Percentiles rank a stretch among this genome's conserved stretches.
phyloP scores from a whole-genome alignment of 2,888 invertebrate genomes.

The Andrena camellia region DNA sequence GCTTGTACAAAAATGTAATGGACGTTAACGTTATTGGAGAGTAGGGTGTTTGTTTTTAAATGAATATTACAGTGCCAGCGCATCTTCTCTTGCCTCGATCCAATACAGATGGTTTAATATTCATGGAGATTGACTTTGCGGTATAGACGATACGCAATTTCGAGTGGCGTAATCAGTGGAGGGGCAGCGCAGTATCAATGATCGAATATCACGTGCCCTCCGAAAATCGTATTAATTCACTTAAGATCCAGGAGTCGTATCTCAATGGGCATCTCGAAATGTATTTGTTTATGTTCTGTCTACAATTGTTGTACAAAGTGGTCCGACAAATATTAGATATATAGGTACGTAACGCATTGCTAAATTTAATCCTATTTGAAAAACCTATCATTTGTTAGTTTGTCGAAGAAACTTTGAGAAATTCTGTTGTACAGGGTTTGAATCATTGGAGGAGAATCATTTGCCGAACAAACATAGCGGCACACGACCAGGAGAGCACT shows the following conservation, averaged over 20 bases:
- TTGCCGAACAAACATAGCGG: too few species aligned
- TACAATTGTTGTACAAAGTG: not conserved
- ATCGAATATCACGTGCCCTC: conserved; percentile 19
- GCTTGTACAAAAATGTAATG: too few species aligned
- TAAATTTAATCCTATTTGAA: too few species aligned
- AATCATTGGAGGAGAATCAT: too few species aligned
- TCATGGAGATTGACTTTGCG: conserved; percentile 63
- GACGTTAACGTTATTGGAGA: not conserved
- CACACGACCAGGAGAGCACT: too few species aligned
- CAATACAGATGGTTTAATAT: conserved; percentile 37
- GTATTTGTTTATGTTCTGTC: not conserved
- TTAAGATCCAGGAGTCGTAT: conserved; percentile 16
- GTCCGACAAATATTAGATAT: too few species aligned
- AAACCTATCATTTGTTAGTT: too few species aligned
- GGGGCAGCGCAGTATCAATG: conserved; percentile 39
- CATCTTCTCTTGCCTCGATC: conserved; percentile 43
- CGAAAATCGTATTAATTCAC: conserved; percentile 46
- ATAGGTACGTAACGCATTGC: too few species aligned
- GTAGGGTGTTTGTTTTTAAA: not conserved
- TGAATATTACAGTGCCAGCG: not conserved
- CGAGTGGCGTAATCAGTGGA: conserved; percentile 26
- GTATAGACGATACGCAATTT: conserved; percentile 31
- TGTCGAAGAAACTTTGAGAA: too few species aligned
- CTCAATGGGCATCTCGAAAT: not conserved
- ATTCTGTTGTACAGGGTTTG: too few species aligned